Percentiles rank a stretch among this genome's conserved stretches.
Conservation (phyloP, 2,113 vertebrate species). For the Ahaetulla prasina region DNA sequence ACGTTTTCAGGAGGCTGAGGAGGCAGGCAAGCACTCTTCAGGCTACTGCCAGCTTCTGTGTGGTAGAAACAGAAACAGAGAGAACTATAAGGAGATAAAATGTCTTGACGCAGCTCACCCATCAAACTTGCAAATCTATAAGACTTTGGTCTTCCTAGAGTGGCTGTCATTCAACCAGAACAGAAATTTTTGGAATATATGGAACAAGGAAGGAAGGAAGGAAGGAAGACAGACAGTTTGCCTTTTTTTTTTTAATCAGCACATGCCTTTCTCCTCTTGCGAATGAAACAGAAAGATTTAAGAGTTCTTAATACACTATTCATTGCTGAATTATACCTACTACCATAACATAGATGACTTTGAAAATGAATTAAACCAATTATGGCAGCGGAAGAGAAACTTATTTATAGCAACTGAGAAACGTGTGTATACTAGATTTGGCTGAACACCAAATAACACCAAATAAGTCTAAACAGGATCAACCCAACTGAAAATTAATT, state of each 20-base stretch:
- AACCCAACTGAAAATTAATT: background rate
- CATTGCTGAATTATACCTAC: background rate
- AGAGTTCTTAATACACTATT: no score
- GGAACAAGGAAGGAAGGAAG: background rate
- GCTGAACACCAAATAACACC: background rate
- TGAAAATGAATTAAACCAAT: background rate
- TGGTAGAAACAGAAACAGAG: constrained; percentile 50
- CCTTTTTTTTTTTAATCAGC: background rate
- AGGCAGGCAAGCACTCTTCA: constrained; percentile 49
- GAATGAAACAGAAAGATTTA: background rate
- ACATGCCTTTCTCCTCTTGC: background rate
- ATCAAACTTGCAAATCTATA: background rate
- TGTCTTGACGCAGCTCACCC: fast-evolving
- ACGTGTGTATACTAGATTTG: background rate
- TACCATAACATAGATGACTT: background rate
- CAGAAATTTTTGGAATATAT: background rate
- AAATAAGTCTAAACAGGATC: background rate
- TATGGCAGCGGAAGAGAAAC: background rate
- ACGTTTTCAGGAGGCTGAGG: constrained; percentile 32
- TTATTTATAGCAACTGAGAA: background rate
- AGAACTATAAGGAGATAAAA: background rate
- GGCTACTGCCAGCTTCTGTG: constrained; percentile 63
- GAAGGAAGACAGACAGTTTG: background rate
- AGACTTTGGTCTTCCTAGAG: background rate
- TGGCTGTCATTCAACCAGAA: no score